phyloP scores from a whole-genome alignment of 1,140 invertebrate species.

The Aphelinus certus region DNA sequence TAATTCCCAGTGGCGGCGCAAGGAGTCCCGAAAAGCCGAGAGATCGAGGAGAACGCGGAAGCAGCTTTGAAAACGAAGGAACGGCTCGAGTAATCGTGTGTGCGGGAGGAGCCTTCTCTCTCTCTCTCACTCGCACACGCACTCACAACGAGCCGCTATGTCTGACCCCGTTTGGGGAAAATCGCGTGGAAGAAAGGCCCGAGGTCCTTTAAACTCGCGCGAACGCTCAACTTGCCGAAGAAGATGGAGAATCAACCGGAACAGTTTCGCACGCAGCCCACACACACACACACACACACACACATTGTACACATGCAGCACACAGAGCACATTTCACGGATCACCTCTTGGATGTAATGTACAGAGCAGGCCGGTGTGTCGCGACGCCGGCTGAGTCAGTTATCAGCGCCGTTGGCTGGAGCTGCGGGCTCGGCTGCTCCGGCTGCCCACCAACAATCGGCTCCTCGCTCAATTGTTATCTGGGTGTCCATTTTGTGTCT shows the following conservation, averaged over 20 bases:
- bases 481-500: constrained; percentile 64
- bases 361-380: too few species aligned
- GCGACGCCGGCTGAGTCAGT: too few species aligned
- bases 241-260: not conserved
- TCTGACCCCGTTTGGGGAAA: too few species aligned
- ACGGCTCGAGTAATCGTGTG: constrained; percentile 27
- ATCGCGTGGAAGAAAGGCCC: too few species aligned
- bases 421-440: constrained; percentile 51
- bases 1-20: constrained; percentile 27
- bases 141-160: too few species aligned
- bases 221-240: not conserved
- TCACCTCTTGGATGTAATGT: too few species aligned
- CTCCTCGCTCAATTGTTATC: constrained; percentile 62
- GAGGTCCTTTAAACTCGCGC: too few species aligned
- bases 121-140: too few species aligned
- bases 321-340: too few species aligned
- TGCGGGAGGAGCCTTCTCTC: constrained; percentile 24
- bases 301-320: too few species aligned
- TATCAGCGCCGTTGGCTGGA: constrained; percentile 24
- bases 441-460: constrained; percentile 51
- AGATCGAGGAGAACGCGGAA: constrained; percentile 27
- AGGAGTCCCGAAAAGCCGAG: constrained; percentile 10
- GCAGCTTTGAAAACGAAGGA: constrained; percentile 30
- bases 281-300: constrained; percentile 10
- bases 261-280: not conserved